Conservation (phyloP, 2,113 vertebrate species). For the Odocoileus virginianus region DNA sequence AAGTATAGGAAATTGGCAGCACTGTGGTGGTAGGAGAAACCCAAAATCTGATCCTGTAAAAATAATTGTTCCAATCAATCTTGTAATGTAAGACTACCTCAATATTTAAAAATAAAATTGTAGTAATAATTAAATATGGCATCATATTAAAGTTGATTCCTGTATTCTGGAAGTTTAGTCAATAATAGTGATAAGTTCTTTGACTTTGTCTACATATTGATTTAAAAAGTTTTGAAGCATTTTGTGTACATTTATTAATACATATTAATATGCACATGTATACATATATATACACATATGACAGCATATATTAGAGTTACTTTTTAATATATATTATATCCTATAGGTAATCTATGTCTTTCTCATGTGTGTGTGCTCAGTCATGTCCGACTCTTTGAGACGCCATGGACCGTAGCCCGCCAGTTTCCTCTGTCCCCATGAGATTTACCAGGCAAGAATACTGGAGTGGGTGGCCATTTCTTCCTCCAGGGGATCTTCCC, state of each 20-base stretch:
- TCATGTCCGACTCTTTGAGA: neutral
- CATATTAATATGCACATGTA: neutral
- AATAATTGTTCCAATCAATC: neutral
- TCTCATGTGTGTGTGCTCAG: neutral
- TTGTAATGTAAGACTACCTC: no score
- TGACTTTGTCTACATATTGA: neutral
- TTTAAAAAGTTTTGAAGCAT: neutral
- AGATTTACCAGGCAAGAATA: neutral
- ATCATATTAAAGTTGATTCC: neutral
- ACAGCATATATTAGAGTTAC: neutral
- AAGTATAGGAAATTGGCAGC: neutral
- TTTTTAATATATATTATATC: neutral
- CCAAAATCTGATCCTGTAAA: neutral
- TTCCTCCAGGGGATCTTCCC: neutral
- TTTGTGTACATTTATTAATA: neutral
- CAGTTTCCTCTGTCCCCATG: neutral
- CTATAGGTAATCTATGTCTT: neutral
- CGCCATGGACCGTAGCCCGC: fast-evolving
- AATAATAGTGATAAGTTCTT: neutral
- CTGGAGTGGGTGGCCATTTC: neutral
- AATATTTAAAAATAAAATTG: neutral
- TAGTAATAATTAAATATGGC: neutral
- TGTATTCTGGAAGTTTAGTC: neutral
- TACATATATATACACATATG: neutral
- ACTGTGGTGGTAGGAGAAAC: neutral